Base-by-base conservation (phyloP, 2,797 vertebrate species). In the Chelidonichthys spinosus region DNA sequence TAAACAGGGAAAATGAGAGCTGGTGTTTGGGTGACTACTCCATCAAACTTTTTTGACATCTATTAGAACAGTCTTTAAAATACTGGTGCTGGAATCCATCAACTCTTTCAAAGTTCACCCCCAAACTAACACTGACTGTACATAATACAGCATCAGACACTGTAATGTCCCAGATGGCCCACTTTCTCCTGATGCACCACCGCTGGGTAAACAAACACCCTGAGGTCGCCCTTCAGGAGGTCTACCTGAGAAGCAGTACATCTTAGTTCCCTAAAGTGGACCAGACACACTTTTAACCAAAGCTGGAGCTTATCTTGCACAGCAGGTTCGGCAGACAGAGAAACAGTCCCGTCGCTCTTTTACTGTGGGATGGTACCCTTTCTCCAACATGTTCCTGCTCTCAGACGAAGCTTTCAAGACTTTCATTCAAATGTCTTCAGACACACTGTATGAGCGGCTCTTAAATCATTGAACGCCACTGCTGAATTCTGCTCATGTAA, bases 201-300 rank as follows among this genome's bases (percentile, higher is more conserved):
- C 56, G 64, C 86, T 83, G 85, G 84, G 91, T 88, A 93, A 91
- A 92, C 78, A 88, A 89, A 93, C 82, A 90, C 89, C 89, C 82
- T 71, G 83, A 88, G 89, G 89, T 91, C 91, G 93, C 85, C 79
- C 89, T 90, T 46, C 82, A 81, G 86, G 89, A 90, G 91, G 91
- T 92, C 85, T 89, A 82, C 84, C 79, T 43, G 69, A 35, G 69
- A 85, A 72, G 72, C 72, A 76, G 78, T 13, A 73, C 88, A 87
- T 76, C 74, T 83, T 65, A 78, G 74, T 72, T 76, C 55, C 69
- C 61, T 36, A 73, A 85, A 82, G 78, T 64, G 72, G 75, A 68
- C 43, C 73, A 77, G 76, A 74, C 63, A 78, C 68, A 79, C 60
- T 82, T 76, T 82, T 25, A 70, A 49, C 79, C 11, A 79, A 73